phyloP scores from a whole-genome alignment of 2,113 vertebrate species.

The Petrocephalus zakoni region DNA sequence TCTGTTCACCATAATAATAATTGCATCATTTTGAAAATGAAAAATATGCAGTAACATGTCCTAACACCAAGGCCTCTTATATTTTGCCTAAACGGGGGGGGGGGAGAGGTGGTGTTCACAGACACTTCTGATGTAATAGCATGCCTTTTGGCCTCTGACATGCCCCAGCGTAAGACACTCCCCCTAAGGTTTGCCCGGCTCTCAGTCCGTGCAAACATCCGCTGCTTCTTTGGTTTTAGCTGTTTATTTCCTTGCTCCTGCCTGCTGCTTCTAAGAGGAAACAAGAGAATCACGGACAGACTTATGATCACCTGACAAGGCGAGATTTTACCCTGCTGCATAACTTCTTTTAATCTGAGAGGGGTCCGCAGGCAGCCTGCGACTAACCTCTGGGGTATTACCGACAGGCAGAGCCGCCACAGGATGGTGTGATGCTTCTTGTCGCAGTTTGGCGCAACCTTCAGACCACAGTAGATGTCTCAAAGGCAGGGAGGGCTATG shows the following conservation, averaged over 20 bases:
- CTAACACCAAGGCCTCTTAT: background rate
- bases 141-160: background rate
- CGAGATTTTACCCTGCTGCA: background rate
- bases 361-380: background rate
- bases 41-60: background rate
- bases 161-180: background rate
- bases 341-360: background rate
- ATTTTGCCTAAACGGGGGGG: background rate
- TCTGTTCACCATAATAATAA: background rate
- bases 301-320: background rate
- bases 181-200: background rate
- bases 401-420: background rate
- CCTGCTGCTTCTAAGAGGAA: background rate
- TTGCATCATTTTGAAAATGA: background rate
- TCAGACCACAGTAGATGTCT: background rate
- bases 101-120: background rate
- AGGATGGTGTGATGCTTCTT: background rate
- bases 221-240: background rate
- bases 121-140: background rate
- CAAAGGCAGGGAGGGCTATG: background rate
- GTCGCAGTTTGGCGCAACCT: background rate
- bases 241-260: background rate
- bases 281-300: background rate
- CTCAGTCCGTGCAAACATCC: background rate
- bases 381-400: background rate